phyloP scores from a whole-genome alignment of 2,797 vertebrate genomes.

The Halcyon smyrnensis region DNA sequence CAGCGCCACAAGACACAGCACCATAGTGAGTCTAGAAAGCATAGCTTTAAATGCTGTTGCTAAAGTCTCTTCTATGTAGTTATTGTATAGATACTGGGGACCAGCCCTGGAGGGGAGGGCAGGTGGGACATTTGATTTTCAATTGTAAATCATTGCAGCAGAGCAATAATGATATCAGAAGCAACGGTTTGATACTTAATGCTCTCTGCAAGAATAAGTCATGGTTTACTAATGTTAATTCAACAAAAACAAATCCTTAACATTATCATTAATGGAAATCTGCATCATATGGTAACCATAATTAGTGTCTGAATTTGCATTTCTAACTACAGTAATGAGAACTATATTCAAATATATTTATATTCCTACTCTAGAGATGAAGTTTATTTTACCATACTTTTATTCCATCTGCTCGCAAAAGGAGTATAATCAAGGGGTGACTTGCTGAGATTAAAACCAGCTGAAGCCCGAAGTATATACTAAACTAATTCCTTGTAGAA shows the following conservation, averaged over 20 bases:
- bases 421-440: background rate
- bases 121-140: background rate
- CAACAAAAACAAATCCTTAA: background rate
- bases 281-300: background rate
- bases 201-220: background rate
- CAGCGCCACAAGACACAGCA: background rate
- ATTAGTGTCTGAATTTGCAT: slow-evolving; percentile 48
- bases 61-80: background rate
- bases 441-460: background rate
- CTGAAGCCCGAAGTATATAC: background rate
- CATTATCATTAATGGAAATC: slow-evolving; percentile 33
- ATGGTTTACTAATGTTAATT: slow-evolving; percentile 50
- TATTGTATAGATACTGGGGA: background rate
- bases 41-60: background rate
- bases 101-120: background rate
- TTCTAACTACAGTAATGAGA: slow-evolving; percentile 48
- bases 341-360: slow-evolving; percentile 52
- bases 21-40: background rate
- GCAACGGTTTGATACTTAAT: slow-evolving; percentile 18
- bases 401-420: background rate
- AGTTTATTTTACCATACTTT: slow-evolving; percentile 17
- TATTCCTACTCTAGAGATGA: slow-evolving; percentile 8
- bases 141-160: background rate
- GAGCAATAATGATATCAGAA: background rate
- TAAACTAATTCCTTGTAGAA: background rate